These are phyloP conservation scores for Cotesia typhae DNA, from an alignment of 1,140 invertebrate genomes.

Conservation along the genomic window DNA sequence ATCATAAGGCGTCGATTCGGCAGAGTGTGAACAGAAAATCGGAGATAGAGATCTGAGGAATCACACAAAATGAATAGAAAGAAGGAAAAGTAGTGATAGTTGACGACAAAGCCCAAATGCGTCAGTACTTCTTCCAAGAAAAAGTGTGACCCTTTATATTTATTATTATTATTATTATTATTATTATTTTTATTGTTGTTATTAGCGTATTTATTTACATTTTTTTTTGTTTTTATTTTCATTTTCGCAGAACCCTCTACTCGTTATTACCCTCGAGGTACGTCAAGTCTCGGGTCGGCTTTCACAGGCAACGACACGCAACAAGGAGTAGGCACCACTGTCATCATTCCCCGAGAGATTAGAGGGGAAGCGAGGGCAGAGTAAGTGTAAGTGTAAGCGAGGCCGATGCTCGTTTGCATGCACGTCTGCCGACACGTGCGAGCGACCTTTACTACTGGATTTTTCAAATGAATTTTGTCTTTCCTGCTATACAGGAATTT, in stretches of 20 bases:
- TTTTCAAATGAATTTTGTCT: conserved; percentile 29
- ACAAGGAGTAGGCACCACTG: conserved; percentile 12
- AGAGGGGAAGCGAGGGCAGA: no score
- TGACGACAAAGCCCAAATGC: not conserved
- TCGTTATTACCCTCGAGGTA: conserved; percentile 28
- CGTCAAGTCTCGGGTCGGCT: conserved; percentile 10
- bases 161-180: not conserved
- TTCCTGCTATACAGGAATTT: no score
- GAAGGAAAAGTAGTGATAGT: not conserved
- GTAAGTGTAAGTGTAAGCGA: not conserved
- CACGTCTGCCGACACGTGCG: conserved; percentile 14
- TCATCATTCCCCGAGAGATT: conserved; percentile 20
- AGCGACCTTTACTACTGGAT: conserved; percentile 11
- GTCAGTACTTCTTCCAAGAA: not conserved
- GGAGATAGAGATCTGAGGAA: conserved; percentile 9
- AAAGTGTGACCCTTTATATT: not conserved
- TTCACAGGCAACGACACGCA: conserved; percentile 29
- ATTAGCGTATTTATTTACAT: not conserved
- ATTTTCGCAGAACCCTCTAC: not conserved
- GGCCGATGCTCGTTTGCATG: conserved; percentile 20
- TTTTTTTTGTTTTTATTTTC: not conserved
- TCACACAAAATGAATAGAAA: not conserved
- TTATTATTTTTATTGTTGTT: not conserved
- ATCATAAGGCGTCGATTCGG: conserved; percentile 12
- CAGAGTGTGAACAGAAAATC: not conserved